Percentiles rank a stretch among this genome's conserved stretches.
phyloP scores from a whole-genome alignment of 2,888 invertebrate genomes.

The Patella pellucida region DNA sequence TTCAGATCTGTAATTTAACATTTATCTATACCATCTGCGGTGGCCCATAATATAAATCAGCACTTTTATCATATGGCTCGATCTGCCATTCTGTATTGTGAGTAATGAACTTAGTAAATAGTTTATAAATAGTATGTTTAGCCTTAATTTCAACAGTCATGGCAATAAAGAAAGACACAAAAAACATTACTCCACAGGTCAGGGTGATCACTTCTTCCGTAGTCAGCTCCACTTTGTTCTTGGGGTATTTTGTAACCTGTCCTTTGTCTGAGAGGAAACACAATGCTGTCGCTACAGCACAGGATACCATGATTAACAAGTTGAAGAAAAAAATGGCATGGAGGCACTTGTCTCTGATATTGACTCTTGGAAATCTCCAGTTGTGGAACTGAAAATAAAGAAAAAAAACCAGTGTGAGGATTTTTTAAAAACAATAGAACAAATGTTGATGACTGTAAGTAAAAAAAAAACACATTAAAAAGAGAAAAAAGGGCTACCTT shows the following conservation, averaged over 20 bases:
- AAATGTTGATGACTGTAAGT: neutral
- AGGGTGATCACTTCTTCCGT: conserved; percentile 74
- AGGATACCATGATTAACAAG: conserved; percentile 73
- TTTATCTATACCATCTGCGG: neutral
- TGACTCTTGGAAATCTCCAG: conserved; percentile 73
- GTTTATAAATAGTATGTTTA: conserved; percentile 72
- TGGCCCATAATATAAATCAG: conserved; percentile 43
- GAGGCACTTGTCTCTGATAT: conserved; percentile 72
- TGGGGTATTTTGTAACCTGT: conserved; percentile 58
- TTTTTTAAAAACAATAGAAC: neutral
- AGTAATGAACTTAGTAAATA: conserved; percentile 69
- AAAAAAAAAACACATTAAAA: neutral
- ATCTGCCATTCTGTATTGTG: conserved; percentile 73
- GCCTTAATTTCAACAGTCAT: conserved; percentile 75
- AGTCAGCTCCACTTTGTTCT: conserved; percentile 70
- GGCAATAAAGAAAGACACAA: conserved; percentile 75
- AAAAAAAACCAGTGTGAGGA: conserved; percentile 15
- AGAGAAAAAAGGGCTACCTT: conserved; percentile 4
- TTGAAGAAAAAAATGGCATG: conserved; percentile 73
- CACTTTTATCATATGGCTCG: conserved; percentile 70
- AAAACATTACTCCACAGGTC: conserved; percentile 74
- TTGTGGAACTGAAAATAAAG: conserved; percentile 71
- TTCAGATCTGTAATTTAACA: too few species aligned
- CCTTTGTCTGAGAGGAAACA: conserved; percentile 73
- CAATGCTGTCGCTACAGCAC: conserved; percentile 73